Evolutionary conservation across 2,113 vertebrate species (phyloP), one percentile per base, ranked within the genome.

Genomic region (Larimichthys polyactis): DNA sequence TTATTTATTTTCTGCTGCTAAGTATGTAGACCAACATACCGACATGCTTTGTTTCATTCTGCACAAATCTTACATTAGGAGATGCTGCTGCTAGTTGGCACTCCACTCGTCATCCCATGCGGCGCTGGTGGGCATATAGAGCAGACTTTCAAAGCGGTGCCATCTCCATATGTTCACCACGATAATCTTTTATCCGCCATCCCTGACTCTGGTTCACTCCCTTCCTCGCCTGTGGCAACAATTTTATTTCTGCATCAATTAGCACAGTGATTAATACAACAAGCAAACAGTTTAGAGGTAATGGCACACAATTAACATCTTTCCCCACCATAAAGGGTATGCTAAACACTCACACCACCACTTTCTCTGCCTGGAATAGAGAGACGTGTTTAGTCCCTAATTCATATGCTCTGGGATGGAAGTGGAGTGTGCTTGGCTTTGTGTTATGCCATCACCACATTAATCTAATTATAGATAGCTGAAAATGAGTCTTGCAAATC

Each of bases 221-320:
- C 92, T 95, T 96, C 96, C 95, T 98, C 93, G 97, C 97, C 97
- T 89, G 95, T 97, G 98, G 98, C 98, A 97, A 96, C 95, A 92
- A 96, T 97, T 97, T 96, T 97, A 97, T 97, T 97, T 97, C 96
- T 96, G 96, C 97, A 98, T 99, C 97, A 99, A 99, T 99, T 99
- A 99, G 96, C 96, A 95, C 96, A 94, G 97, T 99, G 97, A 99
- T 99, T 99, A 99, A 99, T 98, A 97, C 97, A 98, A 99, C 97
- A 97, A 96, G 97, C 97, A 97, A 97, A 97, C 97, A 96, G 96
- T 99, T 99, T 98, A 98, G 97, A 97, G 96, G 97, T 98, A 99
- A 98, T 98, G 97, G 97, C 96, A 96, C 96, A 97, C 98, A 98
- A 99, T 99, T 99, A 99, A 97, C 98, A 98, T 98, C 97, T 97